Evolutionary conservation across 2,797 vertebrate species (phyloP).

Genomic region (Tokudaia muenninki): DNA sequence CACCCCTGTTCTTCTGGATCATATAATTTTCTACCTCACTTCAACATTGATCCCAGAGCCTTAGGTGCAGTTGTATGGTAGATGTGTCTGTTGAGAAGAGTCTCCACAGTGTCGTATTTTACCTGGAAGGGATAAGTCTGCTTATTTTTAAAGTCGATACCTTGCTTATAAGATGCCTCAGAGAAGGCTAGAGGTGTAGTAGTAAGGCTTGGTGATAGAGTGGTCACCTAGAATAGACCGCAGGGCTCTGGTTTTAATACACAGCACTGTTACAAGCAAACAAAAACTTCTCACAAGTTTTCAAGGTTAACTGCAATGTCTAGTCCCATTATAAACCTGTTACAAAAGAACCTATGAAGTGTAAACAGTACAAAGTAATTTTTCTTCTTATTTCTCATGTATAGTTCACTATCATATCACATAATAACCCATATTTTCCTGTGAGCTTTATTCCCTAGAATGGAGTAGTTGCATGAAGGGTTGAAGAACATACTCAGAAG

Average conservation of each 20-base stretch:
- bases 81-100: not conserved
- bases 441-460: not conserved
- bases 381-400: not conserved
- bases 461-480: not conserved
- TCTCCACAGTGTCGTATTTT: not conserved
- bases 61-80: not conserved
- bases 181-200: not conserved
- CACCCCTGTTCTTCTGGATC: not conserved
- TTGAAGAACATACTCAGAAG: constrained; percentile 3
- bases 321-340: constrained; percentile 4
- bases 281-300: not conserved
- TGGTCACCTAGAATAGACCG: not conserved
- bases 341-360: constrained; percentile 4
- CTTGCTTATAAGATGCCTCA: constrained; percentile 66
- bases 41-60: not conserved
- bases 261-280: not conserved
- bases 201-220: not conserved
- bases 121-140: not conserved
- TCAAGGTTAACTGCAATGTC: not conserved
- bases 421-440: not conserved
- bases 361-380: not conserved
- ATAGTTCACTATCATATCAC: not conserved
- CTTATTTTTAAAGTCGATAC: constrained; percentile 78
- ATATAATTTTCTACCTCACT: not conserved
- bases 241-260: not conserved